Base-by-base conservation (phyloP, 2,797 vertebrate species). In the Ispidina picta region DNA sequence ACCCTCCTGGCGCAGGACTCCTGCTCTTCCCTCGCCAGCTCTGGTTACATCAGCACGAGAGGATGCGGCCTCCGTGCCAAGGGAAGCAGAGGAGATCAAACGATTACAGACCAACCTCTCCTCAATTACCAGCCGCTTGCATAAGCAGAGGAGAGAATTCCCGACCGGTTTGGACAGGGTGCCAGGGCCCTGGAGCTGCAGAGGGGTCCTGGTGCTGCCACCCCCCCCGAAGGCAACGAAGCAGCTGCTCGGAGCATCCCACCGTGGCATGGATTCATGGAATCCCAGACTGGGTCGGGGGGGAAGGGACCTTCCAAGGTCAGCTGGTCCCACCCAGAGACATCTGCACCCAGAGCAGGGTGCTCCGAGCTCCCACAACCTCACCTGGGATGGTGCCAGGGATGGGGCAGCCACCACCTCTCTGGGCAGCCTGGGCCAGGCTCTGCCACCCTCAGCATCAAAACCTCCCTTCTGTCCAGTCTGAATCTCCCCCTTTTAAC, bases 1-100 rank as follows among this genome's bases (percentile, higher is more conserved):
- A 48, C 41, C 56, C 51, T 31, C 41, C 6, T 28, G 54, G 72
- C 2, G 5, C 90, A 80, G 94, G 77, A 81, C 71, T 29, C 64
- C 19, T 35, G 13, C 25, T 54, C 78, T 54, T 64, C 66, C 93
- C 62, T 26, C 60, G 5, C 81, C 56, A 2, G 23, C 15, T 39
- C 43, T 10, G 66, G 12, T 91, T 44, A 44, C 95, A 93, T 88
- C 96, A 93, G 93, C 88, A 11, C 13, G 8, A 81, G 92, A 95
- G 93, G 96, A 92, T 66, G 90, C 75, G 4, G 86, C 74, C 41
- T 22, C 56, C 0, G 55, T 60, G 96, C 95, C 95, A 88, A 93
- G 95, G 93, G 88, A 93, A 94, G 93, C 83, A 55, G 77, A 86
- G 70, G 43, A 88, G 83, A 96, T 85, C 85, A 91, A 94, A 94